Evolutionary conservation across 2,113 vertebrate species (phyloP).

Genomic region (Prolemur simus): DNA sequence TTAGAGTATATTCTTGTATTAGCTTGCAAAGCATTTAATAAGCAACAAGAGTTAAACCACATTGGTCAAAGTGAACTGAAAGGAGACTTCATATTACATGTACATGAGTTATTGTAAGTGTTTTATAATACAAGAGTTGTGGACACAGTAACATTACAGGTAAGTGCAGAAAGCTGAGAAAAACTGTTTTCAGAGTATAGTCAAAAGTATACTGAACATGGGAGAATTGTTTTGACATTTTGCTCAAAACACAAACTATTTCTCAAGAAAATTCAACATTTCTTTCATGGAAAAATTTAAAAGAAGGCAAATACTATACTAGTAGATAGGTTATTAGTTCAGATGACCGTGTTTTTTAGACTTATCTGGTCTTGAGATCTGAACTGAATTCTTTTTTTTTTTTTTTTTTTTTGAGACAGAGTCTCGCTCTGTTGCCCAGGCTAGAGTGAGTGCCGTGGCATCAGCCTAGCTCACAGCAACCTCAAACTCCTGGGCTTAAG

Average conservation of each 20-base stretch:
- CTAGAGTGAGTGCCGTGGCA: no score
- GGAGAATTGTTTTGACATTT: slow-evolving; percentile 5
- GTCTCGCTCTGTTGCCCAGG: no score
- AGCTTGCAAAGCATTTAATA: slow-evolving; percentile 35
- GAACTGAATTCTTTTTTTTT: slow-evolving; percentile 38
- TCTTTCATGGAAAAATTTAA: slow-evolving; percentile 43
- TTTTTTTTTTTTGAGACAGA: no score
- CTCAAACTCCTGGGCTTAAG: no score
- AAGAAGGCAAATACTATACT: neutral
- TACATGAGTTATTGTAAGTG: neutral
- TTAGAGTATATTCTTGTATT: neutral
- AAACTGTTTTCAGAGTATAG: neutral
- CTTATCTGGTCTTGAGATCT: slow-evolving; percentile 4
- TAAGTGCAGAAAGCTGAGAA: neutral
- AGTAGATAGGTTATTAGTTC: neutral
- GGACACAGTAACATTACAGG: neutral
- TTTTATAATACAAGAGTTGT: neutral
- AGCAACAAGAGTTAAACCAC: slow-evolving; percentile 7
- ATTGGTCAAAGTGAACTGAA: slow-evolving; percentile 38
- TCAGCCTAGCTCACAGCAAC: no score
- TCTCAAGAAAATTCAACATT: slow-evolving; percentile 20
- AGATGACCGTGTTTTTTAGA: neutral
- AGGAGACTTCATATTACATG: neutral
- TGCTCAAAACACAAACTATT: neutral
- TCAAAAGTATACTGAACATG: neutral